These are phyloP conservation scores for Drosophila willistoni DNA, from an alignment of 1,140 invertebrate genomes.

Conservation along the genomic window DNA sequence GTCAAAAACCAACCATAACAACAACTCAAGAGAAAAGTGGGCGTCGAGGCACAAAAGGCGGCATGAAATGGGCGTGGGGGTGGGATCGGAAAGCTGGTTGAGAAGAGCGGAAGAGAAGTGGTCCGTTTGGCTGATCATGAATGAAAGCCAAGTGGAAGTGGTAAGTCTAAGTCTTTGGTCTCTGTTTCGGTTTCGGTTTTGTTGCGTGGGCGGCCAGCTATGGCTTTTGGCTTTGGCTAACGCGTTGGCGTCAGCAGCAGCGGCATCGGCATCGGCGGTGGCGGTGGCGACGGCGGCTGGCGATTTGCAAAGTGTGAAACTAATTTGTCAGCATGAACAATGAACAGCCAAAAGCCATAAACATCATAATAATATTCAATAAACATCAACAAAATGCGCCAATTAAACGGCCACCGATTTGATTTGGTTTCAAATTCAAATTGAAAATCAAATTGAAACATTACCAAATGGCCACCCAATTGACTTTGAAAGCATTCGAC, in stretches of 20 bases:
- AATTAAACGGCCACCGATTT: conserved; percentile 70
- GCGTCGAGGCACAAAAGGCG: conserved; percentile 1
- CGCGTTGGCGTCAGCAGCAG: conserved; percentile 47
- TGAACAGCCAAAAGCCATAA: conserved; percentile 76
- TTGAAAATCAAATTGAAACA: conserved; percentile 7
- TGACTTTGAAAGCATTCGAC: conserved; percentile 13
- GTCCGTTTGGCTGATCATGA: conserved; percentile 41
- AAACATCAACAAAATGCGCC: conserved; percentile 77
- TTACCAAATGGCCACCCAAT: neutral
- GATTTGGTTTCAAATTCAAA: conserved; percentile 13
- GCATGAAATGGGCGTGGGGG: conserved; percentile 9
- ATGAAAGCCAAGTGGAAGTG: conserved; percentile 38
- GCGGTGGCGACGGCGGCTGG: conserved; percentile 29
- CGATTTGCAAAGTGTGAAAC: conserved; percentile 75
- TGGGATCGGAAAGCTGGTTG: neutral
- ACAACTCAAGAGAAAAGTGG: conserved; percentile 5
- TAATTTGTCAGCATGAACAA: conserved; percentile 80
- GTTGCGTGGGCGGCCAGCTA: conserved; percentile 18
- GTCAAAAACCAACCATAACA: neutral
- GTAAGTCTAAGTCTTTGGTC: neutral
- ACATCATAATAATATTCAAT: conserved; percentile 80
- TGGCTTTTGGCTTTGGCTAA: conserved; percentile 8
- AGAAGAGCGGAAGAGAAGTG: conserved; percentile 1
- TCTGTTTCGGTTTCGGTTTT: neutral
- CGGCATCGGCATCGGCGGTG: conserved; percentile 25